A percentile compares a stretch with the other conserved stretches of the same genome.
These are phyloP conservation scores for Eudemis profundana DNA, from an alignment of 2,888 invertebrate genomes.

Conservation along the genomic window DNA sequence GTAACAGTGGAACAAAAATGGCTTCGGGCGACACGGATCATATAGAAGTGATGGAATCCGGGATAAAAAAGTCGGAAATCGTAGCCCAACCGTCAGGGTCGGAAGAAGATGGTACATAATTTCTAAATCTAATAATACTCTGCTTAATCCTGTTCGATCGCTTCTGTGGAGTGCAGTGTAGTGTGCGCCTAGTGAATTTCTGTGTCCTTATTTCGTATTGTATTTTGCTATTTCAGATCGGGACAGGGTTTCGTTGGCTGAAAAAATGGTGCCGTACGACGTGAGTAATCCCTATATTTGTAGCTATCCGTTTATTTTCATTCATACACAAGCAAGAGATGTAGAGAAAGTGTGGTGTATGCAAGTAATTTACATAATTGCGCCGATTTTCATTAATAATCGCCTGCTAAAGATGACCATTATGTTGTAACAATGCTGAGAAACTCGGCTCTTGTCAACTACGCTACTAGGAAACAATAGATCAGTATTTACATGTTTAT, in stretches of 20 bases:
- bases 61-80: slow-evolving; percentile 86
- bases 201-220: slow-evolving; percentile 58
- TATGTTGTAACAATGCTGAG: slow-evolving; percentile 12
- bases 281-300: slow-evolving; percentile 78
- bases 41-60: slow-evolving; percentile 90
- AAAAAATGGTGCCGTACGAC: slow-evolving; percentile 86
- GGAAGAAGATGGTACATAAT: slow-evolving; percentile 85
- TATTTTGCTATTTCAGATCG: slow-evolving; percentile 81
- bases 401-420: slow-evolving; percentile 49
- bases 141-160: slow-evolving; percentile 60
- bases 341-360: slow-evolving; percentile 57
- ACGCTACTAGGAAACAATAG: neutral
- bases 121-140: slow-evolving; percentile 67
- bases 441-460: slow-evolving; percentile 9
- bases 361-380: slow-evolving; percentile 55
- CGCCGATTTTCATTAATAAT: slow-evolving; percentile 55
- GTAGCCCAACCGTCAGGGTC: slow-evolving; percentile 85
- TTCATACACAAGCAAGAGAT: slow-evolving; percentile 54
- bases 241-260: slow-evolving; percentile 85
- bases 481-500: neutral
- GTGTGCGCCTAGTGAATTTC: slow-evolving; percentile 40
- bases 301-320: slow-evolving; percentile 56
- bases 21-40: slow-evolving; percentile 94
- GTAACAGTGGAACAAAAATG: slow-evolving; percentile 86
- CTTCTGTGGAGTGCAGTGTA: slow-evolving; percentile 43